Evolutionary conservation across 2,797 vertebrate species (phyloP).

Genomic region (Myiotriccus ornatus): DNA sequence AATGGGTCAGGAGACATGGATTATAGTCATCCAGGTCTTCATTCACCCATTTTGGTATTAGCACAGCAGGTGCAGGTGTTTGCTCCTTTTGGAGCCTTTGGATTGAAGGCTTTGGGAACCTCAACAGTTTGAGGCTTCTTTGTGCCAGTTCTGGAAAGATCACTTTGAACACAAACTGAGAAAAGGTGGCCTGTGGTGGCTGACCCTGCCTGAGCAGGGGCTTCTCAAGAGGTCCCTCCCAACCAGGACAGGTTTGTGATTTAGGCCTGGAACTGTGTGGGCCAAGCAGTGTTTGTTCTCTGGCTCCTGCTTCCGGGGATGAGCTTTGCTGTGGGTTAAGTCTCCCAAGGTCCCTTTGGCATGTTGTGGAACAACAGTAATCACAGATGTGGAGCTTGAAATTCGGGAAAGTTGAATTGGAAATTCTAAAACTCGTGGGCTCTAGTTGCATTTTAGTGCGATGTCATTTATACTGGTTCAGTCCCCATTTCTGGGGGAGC

Average conservation of each 20-base stretch:
- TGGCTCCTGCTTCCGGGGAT: not conserved
- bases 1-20: not conserved
- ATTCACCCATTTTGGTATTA: not conserved
- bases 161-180: not conserved
- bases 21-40: not conserved
- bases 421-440: not conserved
- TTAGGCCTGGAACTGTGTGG: not conserved
- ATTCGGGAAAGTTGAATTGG: not conserved
- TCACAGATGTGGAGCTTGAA: not conserved
- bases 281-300: not conserved
- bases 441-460: not conserved
- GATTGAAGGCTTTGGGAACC: not conserved
- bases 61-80: not conserved
- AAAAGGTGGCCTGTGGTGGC: not conserved
- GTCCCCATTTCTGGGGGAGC: not conserved
- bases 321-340: not conserved
- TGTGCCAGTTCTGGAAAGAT: not conserved
- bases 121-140: not conserved
- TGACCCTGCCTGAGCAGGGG: not conserved
- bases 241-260: not conserved
- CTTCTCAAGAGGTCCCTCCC: not conserved
- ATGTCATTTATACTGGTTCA: not conserved
- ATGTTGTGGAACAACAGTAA: not conserved
- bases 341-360: not conserved
- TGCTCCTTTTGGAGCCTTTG: not conserved